Evolutionary conservation across 2,113 vertebrate genomes (phyloP), one percentile per base, ranked within the genome.

Genomic region (Typhlomys cinereus): DNA sequence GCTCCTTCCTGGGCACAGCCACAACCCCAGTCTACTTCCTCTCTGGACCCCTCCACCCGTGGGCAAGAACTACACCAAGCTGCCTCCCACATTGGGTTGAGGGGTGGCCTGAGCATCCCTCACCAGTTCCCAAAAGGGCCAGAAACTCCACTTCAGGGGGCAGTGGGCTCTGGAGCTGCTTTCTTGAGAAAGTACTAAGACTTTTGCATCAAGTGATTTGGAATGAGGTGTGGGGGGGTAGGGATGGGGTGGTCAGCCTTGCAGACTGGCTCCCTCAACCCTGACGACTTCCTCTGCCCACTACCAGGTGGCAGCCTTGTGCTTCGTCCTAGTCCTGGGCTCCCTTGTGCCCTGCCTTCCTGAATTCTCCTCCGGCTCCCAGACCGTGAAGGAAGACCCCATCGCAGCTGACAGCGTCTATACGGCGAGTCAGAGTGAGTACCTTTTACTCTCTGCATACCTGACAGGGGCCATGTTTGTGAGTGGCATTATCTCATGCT

Each of bases 301-400:
- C 85, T 70, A 20, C 94, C 98, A 99, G 99, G 99, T 99, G 97
- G 98, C 99, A 97, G 99, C 98, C 86, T 93, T 99, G 97, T 99
- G 99, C 97, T 99, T 99, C 1, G 98, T 99, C 92, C 98, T 99
- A 97, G 99, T 99, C 97, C 98, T 99, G 97, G 99, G 99, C 96
- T 99, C 99, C 95, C 97, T 99, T 59, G 98, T 99, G 95, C 99
- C 99, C 81, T 99, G 99, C 98, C 98, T 99, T 96, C 99, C 99
- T 3, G 98, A 99, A 95, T 98, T 99, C 97, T 99, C 99, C 95
- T 97, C 98, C 85, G 75, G 98, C 96, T 98, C 98, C 71, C 98
- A 99, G 97, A 98, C 98, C 95, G 98, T 98, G 97, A 98, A 98
- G 97, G 98, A 98, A 88, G 95, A 98, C 92, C 98, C 99, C 57